phyloP scores from a whole-genome alignment of 2,797 vertebrate species.

The Rachycentron canadum region DNA sequence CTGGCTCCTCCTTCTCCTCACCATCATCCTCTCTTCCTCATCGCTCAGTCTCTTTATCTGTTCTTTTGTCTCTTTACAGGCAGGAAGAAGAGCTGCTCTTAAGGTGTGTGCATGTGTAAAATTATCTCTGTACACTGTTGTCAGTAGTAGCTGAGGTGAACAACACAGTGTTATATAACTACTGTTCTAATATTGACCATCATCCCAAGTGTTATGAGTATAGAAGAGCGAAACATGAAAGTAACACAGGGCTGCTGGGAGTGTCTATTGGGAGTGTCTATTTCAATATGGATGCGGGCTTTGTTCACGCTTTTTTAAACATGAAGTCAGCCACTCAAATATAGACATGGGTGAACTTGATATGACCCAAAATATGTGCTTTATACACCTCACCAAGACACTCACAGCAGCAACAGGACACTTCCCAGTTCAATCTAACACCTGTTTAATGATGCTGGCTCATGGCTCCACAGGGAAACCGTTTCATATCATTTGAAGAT shows the following conservation, averaged over 20 bases:
- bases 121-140: neutral
- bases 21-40: constrained; percentile 5
- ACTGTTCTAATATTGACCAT: constrained; percentile 36
- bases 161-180: constrained; percentile 53
- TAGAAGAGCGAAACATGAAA: constrained; percentile 7
- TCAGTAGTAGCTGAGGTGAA: constrained; percentile 24
- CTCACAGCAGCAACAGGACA: constrained; percentile 18
- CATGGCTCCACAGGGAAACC: constrained; percentile 7
- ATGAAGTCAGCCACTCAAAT: neutral
- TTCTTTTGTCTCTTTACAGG: constrained; percentile 22
- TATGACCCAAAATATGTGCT: constrained; percentile 10
- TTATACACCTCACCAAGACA: constrained; percentile 10
- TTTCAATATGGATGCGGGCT: neutral
- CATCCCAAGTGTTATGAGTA: constrained; percentile 18
- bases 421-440: constrained; percentile 32
- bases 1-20: neutral
- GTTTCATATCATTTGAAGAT: constrained; percentile 25
- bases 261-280: neutral
- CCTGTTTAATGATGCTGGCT: constrained; percentile 29
- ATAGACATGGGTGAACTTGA: constrained; percentile 1
- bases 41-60: neutral
- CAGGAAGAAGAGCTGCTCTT: constrained; percentile 19
- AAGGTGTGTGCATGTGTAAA: constrained; percentile 32
- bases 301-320: neutral
- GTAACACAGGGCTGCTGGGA: constrained; percentile 1